Evolutionary conservation across 1,140 invertebrate genomes (phyloP).

Genomic region (Halictus rubicundus): DNA sequence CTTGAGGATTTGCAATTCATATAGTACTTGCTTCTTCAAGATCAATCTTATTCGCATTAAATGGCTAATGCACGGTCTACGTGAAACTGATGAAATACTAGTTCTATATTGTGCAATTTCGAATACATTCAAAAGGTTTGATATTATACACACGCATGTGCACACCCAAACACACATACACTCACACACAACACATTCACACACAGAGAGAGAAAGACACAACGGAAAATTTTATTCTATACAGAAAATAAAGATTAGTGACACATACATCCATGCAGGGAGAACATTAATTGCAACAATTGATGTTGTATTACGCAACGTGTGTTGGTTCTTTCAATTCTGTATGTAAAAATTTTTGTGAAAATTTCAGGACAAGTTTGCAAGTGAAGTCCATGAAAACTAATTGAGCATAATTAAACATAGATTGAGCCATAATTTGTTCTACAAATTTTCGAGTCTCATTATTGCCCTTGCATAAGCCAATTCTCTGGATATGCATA

Average conservation of each 20-base stretch:
- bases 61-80: neutral
- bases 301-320: neutral
- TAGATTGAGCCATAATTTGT: conserved; percentile 40
- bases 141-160: neutral
- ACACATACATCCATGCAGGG: conserved; percentile 25
- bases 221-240: conserved; percentile 12
- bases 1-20: conserved; percentile 26
- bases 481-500: conserved; percentile 8
- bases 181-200: too few species aligned
- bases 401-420: neutral
- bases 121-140: neutral
- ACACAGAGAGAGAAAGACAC: neutral
- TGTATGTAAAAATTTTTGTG: neutral
- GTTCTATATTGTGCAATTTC: conserved; percentile 22
- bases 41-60: conserved; percentile 6
- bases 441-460: too few species aligned
- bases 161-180: too few species aligned
- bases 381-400: neutral
- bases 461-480: conserved; percentile 19
- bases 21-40: neutral
- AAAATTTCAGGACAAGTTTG: neutral
- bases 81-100: conserved; percentile 4
- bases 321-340: neutral
- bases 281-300: conserved; percentile 2
- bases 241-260: conserved; percentile 2